A percentile compares a stretch with the other conserved stretches of the same genome.
These are phyloP conservation scores for Mormyrops boulengeri DNA, from an alignment of 2,797 vertebrate species.

Conservation along the genomic window DNA sequence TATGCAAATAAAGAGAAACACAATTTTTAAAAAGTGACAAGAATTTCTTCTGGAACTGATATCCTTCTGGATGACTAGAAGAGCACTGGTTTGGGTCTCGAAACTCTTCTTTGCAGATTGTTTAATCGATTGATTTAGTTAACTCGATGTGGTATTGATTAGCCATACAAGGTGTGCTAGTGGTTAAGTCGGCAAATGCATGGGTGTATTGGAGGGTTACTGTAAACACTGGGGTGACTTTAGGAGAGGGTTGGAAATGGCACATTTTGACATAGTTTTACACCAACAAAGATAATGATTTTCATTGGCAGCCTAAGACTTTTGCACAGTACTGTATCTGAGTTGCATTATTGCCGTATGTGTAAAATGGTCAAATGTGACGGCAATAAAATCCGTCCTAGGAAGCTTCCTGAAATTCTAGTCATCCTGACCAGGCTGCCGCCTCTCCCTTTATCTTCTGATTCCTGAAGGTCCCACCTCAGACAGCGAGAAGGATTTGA, in stretches of 20 bases:
- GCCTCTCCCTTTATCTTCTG: neutral
- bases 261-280: neutral
- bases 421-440: neutral
- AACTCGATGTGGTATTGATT: neutral
- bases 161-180: neutral
- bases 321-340: neutral
- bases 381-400: neutral
- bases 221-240: neutral
- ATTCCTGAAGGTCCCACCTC: constrained; percentile 66
- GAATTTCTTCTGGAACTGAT: neutral
- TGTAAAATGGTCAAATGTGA: neutral
- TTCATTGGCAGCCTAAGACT: neutral
- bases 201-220: neutral
- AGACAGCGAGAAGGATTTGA: constrained; percentile 87
- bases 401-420: neutral
- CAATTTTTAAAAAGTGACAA: neutral
- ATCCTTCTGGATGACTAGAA: neutral
- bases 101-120: neutral
- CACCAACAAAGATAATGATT: neutral
- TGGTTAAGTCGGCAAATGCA: neutral
- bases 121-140: neutral
- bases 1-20: neutral
- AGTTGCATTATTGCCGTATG: neutral
- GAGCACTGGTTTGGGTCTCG: neutral
- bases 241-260: neutral